Evolutionary conservation across 2,113 vertebrate species (phyloP), one percentile per base, ranked within the genome.

Genomic region (Bos javanicus): DNA sequence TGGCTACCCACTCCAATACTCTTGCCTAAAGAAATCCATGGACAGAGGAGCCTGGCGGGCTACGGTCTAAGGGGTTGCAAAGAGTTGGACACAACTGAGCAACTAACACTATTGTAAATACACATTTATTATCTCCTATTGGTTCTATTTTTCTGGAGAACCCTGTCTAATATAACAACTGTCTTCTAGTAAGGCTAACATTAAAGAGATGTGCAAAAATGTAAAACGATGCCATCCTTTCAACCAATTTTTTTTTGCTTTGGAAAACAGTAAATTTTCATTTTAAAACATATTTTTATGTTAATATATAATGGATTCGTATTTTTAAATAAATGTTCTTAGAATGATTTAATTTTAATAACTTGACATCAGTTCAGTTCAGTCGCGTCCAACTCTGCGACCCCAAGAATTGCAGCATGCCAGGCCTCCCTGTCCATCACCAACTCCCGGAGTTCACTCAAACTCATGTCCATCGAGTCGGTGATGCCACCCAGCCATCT

Each of bases 231-330:
- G 30, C 46, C 60, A 93, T 14, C 46, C 33, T 90, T 80, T 25
- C 23, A 60, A 91, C 2, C 91, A 78, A 52, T 43, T 39, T 54
- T 62, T 74, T 78, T 91, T 62, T 87, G 46, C 52, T 81, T 92
- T 89, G 1, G 28, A 80, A 97, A 94, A 97, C 2, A 87, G 50
- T 81, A 30, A 92, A 60, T 81, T 90, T 81, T 90, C 28, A 92
- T 57, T 86, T 96, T 52, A 93, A 96, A 93, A 84, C 78, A 86
- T 25, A 91, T 33, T 78, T 54, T 89, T 94, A 84, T 60, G 36
- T 36, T 64, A 89, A 8, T 33, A 94, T 26, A 12, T 28, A 95
- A 82, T 76, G 7, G 14, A 33, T 74, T 64, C 95, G 5, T 90
- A 74, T 82, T 94, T 95, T 62, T 17, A 89, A 90, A 62, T 87